Evolutionary conservation across 2,888 invertebrate species (phyloP).

Genomic region (Incurvaria masculella): DNA sequence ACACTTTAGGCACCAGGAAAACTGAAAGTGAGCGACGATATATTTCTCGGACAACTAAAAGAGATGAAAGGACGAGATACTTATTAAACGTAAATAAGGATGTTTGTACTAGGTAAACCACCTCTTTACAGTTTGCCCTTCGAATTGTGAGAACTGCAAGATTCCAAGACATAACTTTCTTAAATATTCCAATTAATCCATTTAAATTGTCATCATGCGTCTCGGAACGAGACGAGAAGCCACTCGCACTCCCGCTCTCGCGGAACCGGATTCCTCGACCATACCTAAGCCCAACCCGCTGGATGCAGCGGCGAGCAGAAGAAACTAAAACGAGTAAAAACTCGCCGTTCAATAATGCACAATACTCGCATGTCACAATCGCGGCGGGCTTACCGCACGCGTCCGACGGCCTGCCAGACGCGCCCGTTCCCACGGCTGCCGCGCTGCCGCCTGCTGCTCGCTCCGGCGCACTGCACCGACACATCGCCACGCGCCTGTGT

Average conservation of each 20-base stretch:
- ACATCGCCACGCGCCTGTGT: neutral
- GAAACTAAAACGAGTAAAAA: neutral
- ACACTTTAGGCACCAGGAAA: no score
- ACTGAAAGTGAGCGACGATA: no score
- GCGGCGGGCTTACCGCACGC: neutral
- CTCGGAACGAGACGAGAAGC: neutral
- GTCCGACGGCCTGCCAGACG: neutral
- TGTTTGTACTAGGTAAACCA: no score
- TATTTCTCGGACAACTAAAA: no score
- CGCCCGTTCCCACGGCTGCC: neutral
- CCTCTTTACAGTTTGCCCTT: no score
- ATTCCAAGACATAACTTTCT: neutral
- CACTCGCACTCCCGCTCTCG: neutral
- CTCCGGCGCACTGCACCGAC: neutral
- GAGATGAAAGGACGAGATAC: no score
- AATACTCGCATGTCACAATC: neutral
- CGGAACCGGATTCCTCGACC: neutral
- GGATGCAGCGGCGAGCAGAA: neutral
- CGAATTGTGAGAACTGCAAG: neutral
- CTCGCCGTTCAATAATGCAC: neutral
- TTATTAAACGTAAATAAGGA: no score
- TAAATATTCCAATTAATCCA: neutral
- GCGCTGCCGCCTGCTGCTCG: no score
- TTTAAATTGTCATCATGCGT: neutral
- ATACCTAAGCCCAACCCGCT: neutral